Evolutionary conservation across 1,140 invertebrate species (phyloP).

Genomic region (Drosophila micromelanica): DNA sequence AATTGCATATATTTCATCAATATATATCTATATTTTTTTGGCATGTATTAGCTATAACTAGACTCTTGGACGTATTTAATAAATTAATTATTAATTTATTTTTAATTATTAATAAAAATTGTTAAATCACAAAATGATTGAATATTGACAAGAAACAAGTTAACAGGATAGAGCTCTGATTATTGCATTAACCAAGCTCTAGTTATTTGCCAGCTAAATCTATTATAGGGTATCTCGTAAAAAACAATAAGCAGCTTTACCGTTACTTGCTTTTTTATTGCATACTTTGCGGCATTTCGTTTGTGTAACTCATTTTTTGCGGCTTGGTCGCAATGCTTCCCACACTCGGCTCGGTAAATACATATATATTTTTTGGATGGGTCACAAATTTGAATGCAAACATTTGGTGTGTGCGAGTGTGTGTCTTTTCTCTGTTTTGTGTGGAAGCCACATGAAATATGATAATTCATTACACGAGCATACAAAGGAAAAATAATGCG

Average conservation of each 20-base stretch:
- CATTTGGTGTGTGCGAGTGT: slow-evolving; percentile 45
- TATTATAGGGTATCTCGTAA: slow-evolving; percentile 14
- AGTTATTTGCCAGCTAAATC: background rate
- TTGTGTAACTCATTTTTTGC: slow-evolving; percentile 56
- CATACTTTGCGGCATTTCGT: slow-evolving; percentile 79
- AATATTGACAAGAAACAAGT: too few relatives aligned
- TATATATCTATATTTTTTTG: too few relatives aligned
- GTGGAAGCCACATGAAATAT: slow-evolving; percentile 76
- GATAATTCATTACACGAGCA: slow-evolving; percentile 81
- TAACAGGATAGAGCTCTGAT: too few relatives aligned
- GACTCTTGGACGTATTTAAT: too few relatives aligned
- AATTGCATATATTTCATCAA: too few relatives aligned
- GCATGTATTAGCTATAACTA: too few relatives aligned
- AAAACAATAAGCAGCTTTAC: background rate
- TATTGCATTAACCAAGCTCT: too few relatives aligned
- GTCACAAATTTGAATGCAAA: slow-evolving; percentile 71
- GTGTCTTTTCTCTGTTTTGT: slow-evolving; percentile 28
- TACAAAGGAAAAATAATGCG: slow-evolving; percentile 56
- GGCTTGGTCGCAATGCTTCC: slow-evolving; percentile 35
- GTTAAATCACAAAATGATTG: too few relatives aligned
- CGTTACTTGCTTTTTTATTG: slow-evolving; percentile 56
- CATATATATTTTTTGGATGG: slow-evolving; percentile 23
- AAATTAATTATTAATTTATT: too few relatives aligned
- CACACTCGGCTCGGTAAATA: slow-evolving; percentile 29
- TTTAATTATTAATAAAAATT: too few relatives aligned